Base-by-base conservation (phyloP, 2,888 invertebrate species). In the Agapostemon virescens region DNA sequence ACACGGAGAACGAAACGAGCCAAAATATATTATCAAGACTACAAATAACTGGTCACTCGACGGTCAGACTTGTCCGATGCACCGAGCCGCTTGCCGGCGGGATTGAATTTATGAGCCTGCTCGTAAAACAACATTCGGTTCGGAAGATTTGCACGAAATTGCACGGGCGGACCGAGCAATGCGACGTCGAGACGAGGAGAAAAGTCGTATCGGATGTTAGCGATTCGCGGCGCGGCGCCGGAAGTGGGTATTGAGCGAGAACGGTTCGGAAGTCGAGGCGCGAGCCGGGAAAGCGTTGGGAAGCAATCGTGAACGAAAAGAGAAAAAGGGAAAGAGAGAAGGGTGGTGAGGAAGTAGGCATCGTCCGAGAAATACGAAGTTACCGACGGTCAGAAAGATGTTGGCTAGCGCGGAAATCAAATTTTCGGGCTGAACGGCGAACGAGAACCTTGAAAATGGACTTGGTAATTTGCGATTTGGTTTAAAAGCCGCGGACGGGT, bases 391-490 rank as follows among this genome's bases (percentile, higher is more conserved):
- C 38, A 20, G 45, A 77, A 75, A 70, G 70, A 69, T 52, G 49
- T 30, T 52, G 66, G 30, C 42, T 69, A 49, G 69, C 49, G 72
- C 49, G 82, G 74, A 84, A 86, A 85, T 87, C 85, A 83, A 85
- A 84, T 86, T 86, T 86, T 80, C 73, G 71, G 69, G 68, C 74
- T 70, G 84, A 79, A 69, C 70, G 79, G 42, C 73, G 74, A 64
- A 66, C 66, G 76, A 69, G 72, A 86, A 84, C 80, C 79, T 84
- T 84, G 81, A 77, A 85, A 81, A 84, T 77, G 79, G 81, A 84
- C 82, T 85, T 82, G 63, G 79, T 73, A 80, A 86, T 82, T 85
- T 80, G 81, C 79, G 69, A 77, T 84, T 85, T 77, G 77, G 69
- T 83, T 85, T 76, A 77, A 82, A 74, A 71, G 68, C 55, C 69